Percentiles rank a stretch among this genome's conserved stretches.
Evolutionary conservation across 2,113 vertebrate genomes (phyloP).

Genomic region (Grammomys surdaster): DNA sequence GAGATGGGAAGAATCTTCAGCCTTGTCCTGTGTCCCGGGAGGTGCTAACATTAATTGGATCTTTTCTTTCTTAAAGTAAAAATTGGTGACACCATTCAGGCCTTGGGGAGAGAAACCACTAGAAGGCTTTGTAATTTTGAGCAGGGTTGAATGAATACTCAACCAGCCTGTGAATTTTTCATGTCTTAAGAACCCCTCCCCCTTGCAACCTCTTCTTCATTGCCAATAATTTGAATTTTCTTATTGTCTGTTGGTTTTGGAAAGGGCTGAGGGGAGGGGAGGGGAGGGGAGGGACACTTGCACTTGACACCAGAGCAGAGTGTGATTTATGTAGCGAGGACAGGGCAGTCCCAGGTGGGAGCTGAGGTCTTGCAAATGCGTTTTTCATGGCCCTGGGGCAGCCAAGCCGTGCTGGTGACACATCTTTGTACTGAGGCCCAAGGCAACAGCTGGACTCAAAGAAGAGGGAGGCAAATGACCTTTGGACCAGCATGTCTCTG

Average conservation of each 20-base stretch:
- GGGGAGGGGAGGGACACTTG: background rate
- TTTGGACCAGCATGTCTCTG: background rate
- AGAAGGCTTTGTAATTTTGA: background rate
- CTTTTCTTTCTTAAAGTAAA: slow-evolving; percentile 63
- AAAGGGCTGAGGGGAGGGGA: background rate
- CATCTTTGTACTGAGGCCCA: background rate
- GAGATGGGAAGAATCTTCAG: slow-evolving; percentile 66
- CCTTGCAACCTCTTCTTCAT: background rate
- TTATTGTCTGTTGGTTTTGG: slow-evolving; percentile 34
- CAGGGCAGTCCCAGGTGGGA: background rate
- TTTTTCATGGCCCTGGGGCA: slow-evolving; percentile 4
- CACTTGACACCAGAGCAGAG: background rate
- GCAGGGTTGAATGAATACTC: slow-evolving; percentile 35
- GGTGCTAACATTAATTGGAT: slow-evolving; percentile 78
- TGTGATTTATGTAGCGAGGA: background rate
- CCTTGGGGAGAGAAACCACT: background rate
- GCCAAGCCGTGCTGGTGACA: background rate
- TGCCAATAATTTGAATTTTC: slow-evolving; percentile 13
- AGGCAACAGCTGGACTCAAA: background rate
- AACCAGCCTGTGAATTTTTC: slow-evolving; percentile 43
- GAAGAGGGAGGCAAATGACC: background rate
- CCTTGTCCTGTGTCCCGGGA: slow-evolving; percentile 67
- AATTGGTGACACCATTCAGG: slow-evolving; percentile 53
- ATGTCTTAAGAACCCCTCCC: background rate
- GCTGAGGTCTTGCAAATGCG: slow-evolving; percentile 6